Evolutionary conservation across 37 sponge, comb jelly and placozoan species (phyloP), one percentile per base, ranked within the genome.

Genomic region (Axinella damicornis): DNA sequence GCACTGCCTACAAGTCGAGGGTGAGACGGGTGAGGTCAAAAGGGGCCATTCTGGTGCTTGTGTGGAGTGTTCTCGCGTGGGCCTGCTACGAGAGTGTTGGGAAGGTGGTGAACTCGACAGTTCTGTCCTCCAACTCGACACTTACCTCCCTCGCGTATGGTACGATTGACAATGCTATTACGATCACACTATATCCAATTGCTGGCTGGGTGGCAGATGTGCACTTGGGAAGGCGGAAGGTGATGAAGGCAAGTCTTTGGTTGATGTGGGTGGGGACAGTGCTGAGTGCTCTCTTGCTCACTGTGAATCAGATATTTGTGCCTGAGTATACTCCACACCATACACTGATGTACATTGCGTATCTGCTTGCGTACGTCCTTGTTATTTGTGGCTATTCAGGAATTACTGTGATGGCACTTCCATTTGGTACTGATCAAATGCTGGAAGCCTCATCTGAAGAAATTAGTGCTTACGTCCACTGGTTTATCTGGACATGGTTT

Each of bases 181-280:
- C 52, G 17, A 12, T 21, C 2, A 5, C 9, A 9, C 9, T 78
- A 19, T 78, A 71, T 56, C 73, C 73, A 15, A 18, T 82, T 14
- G 83, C 83, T 57, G 83, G 83, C 58, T 82, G 83, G 83, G 15
- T 82, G 11, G 46, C 74, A 40, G 74, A 73, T 41, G 53, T 41
- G 2, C 11, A 73, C 11, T 4, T 40, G 1, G 74, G 83, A 9
- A 69, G 83, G 34, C 32, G 71, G 30, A 25, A 59, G n/a, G 83
- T 82, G 20, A 53, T 82, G 58, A 32, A 59, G 33, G 32, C 25
- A 61, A 57, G 61, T 40, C 25, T 82, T 20, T 71, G 71, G 72
- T 24, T 65, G 1, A 38, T 80, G 69, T 80, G 80, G 80, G 30
- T 55, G 36, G 59, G 56, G 15, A n/a, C 5, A 6, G 63, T 61